These are phyloP conservation scores for Calcarius lapponicus DNA, from an alignment of 2,797 vertebrate genomes.

Conservation along the genomic window DNA sequence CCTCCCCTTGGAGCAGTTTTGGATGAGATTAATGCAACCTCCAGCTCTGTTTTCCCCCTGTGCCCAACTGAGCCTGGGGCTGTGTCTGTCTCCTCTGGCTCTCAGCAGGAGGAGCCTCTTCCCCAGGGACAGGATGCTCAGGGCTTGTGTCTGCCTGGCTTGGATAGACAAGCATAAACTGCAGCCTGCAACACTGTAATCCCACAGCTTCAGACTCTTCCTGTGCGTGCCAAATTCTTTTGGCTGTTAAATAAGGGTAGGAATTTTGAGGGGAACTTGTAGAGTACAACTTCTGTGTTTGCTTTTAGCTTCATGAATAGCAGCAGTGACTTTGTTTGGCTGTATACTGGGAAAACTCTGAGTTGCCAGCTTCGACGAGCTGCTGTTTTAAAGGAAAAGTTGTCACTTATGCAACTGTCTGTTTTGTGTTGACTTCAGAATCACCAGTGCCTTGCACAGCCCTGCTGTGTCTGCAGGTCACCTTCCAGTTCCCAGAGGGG, in stretches of 20 bases:
- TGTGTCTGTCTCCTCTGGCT: neutral
- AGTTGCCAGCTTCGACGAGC: neutral
- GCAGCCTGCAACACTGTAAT: slow-evolving; percentile 15
- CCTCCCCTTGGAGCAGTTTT: neutral
- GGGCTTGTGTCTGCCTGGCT: neutral
- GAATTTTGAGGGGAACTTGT: slow-evolving; percentile 25
- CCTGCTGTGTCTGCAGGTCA: neutral
- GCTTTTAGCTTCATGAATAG: slow-evolving; percentile 34
- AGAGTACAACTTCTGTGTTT: slow-evolving; percentile 20
- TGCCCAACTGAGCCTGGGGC: accelerated
- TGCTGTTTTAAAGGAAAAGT: neutral
- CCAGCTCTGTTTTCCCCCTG: accelerated
- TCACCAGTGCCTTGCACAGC: neutral
- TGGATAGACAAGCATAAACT: neutral
- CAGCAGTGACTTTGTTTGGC: slow-evolving; percentile 35
- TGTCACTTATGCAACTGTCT: neutral
- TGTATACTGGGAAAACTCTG: neutral
- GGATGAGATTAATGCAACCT: neutral
- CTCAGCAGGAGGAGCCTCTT: neutral
- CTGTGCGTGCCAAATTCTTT: slow-evolving; percentile 18
- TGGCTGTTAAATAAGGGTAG: slow-evolving; percentile 32
- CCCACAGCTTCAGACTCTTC: slow-evolving; percentile 20
- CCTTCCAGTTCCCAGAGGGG: neutral
- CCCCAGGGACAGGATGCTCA: neutral
- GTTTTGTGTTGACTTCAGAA: neutral